Evolutionary conservation across 2,888 invertebrate genomes (phyloP).

Genomic region (Ceriagrion tenellum): DNA sequence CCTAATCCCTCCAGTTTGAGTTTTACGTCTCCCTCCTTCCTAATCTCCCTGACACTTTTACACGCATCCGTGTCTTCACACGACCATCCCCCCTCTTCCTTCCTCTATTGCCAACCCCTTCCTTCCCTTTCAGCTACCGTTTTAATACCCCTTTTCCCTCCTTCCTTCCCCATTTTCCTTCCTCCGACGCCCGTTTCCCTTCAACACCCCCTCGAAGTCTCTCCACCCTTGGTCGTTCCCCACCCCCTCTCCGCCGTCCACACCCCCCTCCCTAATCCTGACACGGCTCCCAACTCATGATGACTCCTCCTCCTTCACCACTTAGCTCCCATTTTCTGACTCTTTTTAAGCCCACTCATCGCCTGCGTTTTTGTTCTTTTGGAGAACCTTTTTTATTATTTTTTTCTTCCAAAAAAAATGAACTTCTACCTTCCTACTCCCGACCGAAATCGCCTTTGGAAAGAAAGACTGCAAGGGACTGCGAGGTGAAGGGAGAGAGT

Average conservation of each 20-base stretch:
- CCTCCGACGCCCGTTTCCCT: neutral
- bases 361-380: neutral
- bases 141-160: neutral
- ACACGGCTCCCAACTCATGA: neutral
- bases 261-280: neutral
- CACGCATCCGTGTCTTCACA: neutral
- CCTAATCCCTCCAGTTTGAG: neutral
- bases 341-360: neutral
- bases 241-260: neutral
- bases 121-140: neutral
- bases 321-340: conserved; percentile 3
- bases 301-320: neutral
- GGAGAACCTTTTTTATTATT: neutral
- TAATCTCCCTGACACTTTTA: neutral
- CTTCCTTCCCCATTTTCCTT: neutral
- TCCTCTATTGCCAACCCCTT: conserved; percentile 1
- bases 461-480: neutral
- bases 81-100: neutral
- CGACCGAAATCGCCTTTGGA: neutral
- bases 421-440: neutral
- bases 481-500: neutral
- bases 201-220: no score
- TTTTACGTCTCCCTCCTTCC: neutral
- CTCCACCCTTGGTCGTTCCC: no score
- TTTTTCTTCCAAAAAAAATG: no score